Base-by-base conservation (phyloP, 2,113 vertebrate species). In the Oryzias melastigma region DNA sequence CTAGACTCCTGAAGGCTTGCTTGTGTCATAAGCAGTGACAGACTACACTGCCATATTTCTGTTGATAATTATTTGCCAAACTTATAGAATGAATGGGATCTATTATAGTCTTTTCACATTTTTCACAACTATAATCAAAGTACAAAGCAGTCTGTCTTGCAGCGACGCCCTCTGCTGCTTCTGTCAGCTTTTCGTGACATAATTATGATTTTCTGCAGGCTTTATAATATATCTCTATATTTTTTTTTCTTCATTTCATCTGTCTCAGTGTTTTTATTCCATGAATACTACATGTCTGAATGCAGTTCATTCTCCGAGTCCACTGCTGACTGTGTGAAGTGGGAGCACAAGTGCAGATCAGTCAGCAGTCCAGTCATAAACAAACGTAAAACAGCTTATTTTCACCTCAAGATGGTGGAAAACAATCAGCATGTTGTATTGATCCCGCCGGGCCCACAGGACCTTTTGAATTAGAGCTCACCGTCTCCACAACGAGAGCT, bases 401-500 rank as follows among this genome's bases (percentile, higher is more conserved):
- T 77, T 75, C 49, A 62, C 58, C 62, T 71, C 52, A 0, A 62
- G 58, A 71, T 61, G 51, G 27, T 24, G 45, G 58, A 61, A 62
- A 52, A 66, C 27, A 52, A 61, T 25, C 19, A 73, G 55, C 63
- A 14, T 58, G 47, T 14, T 5, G 18, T 64, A 81, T 80, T 76
- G 69, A 75, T 83, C 63, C 13, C 16, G 50, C 57, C 14, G 75
- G n/a, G 41, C 65, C 67, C 57, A 48, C 13, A 15, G 52, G 65
- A 65, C 48, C 75, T 73, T 54, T 69, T 78, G 74, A 84, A 82
- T 79, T 75, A 78, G 70, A 59, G 56, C 69, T 73, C 54, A 52
- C 45, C 48, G 45, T 73, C 63, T 71, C 47, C 67, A 50, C 78
- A 78, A 70, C 5, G 7, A 65, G 74, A 58, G 62, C 77, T 84